A percentile compares a stretch with the other conserved stretches of the same genome.
phyloP scores from a whole-genome alignment of 2,888 invertebrate species.

The Sipha maydis region DNA sequence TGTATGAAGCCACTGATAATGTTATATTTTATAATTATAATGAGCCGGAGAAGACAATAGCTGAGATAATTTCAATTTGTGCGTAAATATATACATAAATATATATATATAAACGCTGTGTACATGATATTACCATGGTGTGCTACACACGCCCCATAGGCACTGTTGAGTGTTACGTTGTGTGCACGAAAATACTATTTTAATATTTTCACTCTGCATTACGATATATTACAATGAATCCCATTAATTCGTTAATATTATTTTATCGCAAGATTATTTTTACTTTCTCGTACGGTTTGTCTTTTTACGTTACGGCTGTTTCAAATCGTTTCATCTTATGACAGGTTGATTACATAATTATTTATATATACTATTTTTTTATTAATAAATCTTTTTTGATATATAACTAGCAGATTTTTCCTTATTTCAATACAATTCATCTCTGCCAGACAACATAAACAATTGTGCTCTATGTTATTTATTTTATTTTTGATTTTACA shows the following conservation, averaged over 20 bases:
- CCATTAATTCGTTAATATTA: not conserved
- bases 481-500: not conserved
- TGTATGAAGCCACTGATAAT: slow-evolving; percentile 45
- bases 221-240: not conserved
- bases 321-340: slow-evolving; percentile 13
- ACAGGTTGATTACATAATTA: slow-evolving; percentile 5
- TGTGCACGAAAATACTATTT: too few relatives aligned
- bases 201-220: not conserved
- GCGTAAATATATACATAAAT: not conserved
- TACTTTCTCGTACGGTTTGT: slow-evolving; percentile 11
- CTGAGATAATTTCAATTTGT: not conserved
- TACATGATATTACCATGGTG: not conserved
- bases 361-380: not conserved
- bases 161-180: too few relatives aligned
- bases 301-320: slow-evolving; percentile 29
- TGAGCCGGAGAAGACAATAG: not conserved
- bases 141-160: too few relatives aligned
- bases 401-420: not conserved
- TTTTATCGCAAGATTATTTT: not conserved
- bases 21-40: slow-evolving; percentile 26
- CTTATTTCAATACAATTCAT: not conserved
- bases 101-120: not conserved
- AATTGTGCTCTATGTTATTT: not conserved
- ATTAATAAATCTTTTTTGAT: not conserved
- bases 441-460: not conserved